phyloP scores from a whole-genome alignment of 2,888 invertebrate species.

The Xestia c-nigrum region DNA sequence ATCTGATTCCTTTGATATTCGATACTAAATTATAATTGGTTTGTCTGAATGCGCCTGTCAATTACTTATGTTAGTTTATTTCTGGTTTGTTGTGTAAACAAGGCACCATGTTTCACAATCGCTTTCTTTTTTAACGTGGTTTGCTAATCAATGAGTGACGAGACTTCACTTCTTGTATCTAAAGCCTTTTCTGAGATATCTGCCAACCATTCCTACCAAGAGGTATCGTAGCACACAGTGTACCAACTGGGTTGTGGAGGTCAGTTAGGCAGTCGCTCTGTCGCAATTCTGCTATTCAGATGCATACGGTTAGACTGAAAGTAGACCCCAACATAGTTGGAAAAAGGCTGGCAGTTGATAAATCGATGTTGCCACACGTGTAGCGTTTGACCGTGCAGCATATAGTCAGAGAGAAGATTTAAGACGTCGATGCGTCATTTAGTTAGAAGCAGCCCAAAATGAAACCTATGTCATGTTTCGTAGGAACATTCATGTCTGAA shows the following conservation, averaged over 20 bases:
- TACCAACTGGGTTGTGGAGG: neutral
- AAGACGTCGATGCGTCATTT: slow-evolving; percentile 14
- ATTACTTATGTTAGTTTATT: slow-evolving; percentile 52
- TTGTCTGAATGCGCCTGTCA: slow-evolving; percentile 50
- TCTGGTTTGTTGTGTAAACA: slow-evolving; percentile 15
- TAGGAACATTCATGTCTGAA: neutral
- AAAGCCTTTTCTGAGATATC: neutral
- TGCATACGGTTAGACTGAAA: neutral
- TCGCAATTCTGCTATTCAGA: neutral
- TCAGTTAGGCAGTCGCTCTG: neutral
- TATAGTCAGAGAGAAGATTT: neutral
- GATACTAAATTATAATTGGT: slow-evolving; percentile 64
- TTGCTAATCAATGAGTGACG: neutral
- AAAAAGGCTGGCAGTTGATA: neutral
- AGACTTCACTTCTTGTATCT: neutral
- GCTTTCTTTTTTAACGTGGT: slow-evolving; percentile 14
- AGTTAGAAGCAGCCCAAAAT: neutral
- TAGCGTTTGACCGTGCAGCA: neutral
- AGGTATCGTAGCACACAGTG: neutral
- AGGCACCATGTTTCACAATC: slow-evolving; percentile 21
- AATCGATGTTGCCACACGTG: neutral
- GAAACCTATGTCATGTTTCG: slow-evolving; percentile 12
- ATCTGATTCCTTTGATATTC: slow-evolving; percentile 64
- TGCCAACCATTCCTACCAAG: neutral
- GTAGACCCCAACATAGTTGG: neutral